Evolutionary conservation across 2,797 vertebrate species (phyloP).

Genomic region (Pseudochirops cupreus): DNA sequence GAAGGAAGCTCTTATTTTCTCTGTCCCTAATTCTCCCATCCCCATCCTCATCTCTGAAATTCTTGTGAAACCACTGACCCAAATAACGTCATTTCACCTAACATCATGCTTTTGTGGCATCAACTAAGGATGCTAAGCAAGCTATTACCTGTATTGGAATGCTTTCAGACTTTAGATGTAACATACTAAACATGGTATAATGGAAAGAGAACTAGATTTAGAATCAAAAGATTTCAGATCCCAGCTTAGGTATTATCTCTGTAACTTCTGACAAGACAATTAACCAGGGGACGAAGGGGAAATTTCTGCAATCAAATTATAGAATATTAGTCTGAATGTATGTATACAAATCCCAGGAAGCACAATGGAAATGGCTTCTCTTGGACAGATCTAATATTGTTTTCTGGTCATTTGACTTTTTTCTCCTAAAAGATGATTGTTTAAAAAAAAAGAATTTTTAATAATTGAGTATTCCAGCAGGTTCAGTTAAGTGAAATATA

Average conservation of each 20-base stretch:
- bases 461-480: slow-evolving; percentile 7
- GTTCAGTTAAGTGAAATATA: not conserved
- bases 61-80: not conserved
- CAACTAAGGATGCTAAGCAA: not conserved
- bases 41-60: not conserved
- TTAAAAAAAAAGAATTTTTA: not conserved
- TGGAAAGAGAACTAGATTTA: not conserved
- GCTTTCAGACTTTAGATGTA: slow-evolving; percentile 16
- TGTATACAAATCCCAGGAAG: not conserved
- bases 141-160: not conserved
- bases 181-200: not conserved
- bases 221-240: not conserved
- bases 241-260: not conserved
- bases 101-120: not conserved
- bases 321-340: not conserved
- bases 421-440: not conserved
- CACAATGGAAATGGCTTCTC: slow-evolving; percentile 36
- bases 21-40: not conserved
- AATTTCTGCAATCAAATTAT: not conserved
- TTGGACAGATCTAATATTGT: slow-evolving; percentile 29
- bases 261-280: not conserved
- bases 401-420: not conserved
- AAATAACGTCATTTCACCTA: not conserved
- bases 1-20: not conserved
- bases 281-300: not conserved